phyloP scores from a whole-genome alignment of 2,797 vertebrate genomes.

The Chiloscyllium punctatum region DNA sequence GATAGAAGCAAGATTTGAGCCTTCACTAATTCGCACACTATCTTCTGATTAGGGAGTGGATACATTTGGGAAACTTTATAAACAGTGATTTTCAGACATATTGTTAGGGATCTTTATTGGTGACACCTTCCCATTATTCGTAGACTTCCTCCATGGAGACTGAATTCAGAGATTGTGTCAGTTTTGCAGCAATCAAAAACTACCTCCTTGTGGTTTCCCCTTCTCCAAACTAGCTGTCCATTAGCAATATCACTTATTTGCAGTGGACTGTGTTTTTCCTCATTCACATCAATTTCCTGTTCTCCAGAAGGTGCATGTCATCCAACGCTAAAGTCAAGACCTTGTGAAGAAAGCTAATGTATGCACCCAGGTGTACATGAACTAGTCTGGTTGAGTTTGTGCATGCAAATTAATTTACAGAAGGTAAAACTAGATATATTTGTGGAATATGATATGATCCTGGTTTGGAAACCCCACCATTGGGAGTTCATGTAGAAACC shows the following conservation, averaged over 20 bases:
- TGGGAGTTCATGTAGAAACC: background rate
- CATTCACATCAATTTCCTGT: background rate
- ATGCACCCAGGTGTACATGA: background rate
- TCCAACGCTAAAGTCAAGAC: background rate
- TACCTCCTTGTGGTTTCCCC: background rate
- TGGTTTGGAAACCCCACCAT: background rate
- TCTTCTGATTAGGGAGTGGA: background rate
- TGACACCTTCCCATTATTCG: background rate
- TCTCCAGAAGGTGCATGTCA: background rate
- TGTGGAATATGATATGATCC: background rate
- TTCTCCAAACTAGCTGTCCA: background rate
- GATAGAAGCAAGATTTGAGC: background rate
- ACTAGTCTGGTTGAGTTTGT: background rate
- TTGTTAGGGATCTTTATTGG: background rate
- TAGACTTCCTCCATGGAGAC: background rate
- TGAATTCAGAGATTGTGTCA: no score
- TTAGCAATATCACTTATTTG: background rate
- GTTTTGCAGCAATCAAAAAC: background rate
- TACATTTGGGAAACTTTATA: background rate
- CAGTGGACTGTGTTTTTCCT: background rate
- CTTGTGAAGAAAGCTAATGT: background rate
- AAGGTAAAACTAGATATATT: background rate
- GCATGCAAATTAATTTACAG: background rate
- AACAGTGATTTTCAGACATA: background rate
- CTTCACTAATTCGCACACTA: background rate